phyloP scores from a whole-genome alignment of 23 tunicate genomes.

The Halocynthia roretzi region DNA sequence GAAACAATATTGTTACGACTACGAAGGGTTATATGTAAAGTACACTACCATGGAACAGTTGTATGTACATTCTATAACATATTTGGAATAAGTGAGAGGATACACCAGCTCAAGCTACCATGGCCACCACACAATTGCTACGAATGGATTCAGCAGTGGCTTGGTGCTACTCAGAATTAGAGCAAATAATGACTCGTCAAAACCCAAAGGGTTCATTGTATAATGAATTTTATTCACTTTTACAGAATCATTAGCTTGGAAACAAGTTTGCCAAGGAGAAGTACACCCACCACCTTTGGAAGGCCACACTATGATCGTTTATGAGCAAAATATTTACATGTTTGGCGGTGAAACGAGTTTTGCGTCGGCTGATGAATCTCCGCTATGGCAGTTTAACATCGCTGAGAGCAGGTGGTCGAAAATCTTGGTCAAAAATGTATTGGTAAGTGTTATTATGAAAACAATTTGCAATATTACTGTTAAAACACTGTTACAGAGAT shows the following conservation, averaged over 20 bases:
- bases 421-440: not conserved
- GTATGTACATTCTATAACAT: no score
- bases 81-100: no score
- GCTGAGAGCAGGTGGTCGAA: conserved; percentile 35
- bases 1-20: no score
- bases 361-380: conserved; percentile 66
- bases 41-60: no score
- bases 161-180: no score
- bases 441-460: not conserved
- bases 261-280: conserved; percentile 18
- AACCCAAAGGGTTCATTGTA: no score
- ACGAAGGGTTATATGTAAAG: no score
- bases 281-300: conserved; percentile 55
- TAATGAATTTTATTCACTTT: not conserved
- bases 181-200: no score
- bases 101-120: not conserved
- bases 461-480: no score
- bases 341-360: conserved; percentile 87
- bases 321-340: conserved; percentile 36
- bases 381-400: conserved; percentile 56
- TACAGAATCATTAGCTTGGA: conserved; percentile 30
- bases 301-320: conserved; percentile 67
- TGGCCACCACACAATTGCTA: not conserved
- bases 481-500: no score
- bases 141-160: not conserved